phyloP scores from a whole-genome alignment of 2,797 vertebrate genomes.

The Periophthalmus magnuspinnatus region DNA sequence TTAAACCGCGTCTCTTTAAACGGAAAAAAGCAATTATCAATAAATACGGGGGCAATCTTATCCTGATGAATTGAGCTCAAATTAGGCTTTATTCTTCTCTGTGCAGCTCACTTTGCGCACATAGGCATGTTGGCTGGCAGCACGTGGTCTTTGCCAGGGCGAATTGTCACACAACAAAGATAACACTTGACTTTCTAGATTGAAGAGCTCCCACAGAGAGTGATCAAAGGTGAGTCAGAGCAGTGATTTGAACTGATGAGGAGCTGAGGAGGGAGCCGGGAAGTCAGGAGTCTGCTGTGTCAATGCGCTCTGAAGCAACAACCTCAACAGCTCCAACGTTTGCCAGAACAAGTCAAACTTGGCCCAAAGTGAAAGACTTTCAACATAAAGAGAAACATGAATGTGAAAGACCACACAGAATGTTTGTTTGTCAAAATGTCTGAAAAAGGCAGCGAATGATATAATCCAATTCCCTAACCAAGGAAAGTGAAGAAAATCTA shows the following conservation, averaged over 20 bases:
- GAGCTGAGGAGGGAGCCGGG: conserved; percentile 28
- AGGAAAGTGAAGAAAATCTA: not conserved
- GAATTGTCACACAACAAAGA: conserved; percentile 73
- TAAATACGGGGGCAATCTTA: conserved; percentile 81
- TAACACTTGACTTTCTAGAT: conserved; percentile 64
- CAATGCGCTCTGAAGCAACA: conserved; percentile 53
- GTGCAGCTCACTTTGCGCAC: conserved; percentile 25
- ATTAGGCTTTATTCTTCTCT: conserved; percentile 73
- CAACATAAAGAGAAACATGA: not conserved
- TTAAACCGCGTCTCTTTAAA: conserved; percentile 72
- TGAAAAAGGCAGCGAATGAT: not conserved
- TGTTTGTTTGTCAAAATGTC: not conserved
- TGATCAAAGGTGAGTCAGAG: conserved; percentile 67
- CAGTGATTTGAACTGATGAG: conserved; percentile 51
- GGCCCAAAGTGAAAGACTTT: conserved; percentile 2
- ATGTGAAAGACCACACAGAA: not conserved
- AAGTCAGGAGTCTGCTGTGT: conserved; percentile 43
- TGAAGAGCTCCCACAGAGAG: conserved; percentile 59
- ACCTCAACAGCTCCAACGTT: conserved; percentile 44
- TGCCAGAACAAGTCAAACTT: conserved; percentile 46
- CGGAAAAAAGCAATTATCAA: conserved; percentile 84
- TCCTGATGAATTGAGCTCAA: conserved; percentile 75
- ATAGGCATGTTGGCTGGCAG: conserved; percentile 72
- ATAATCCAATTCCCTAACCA: not conserved
- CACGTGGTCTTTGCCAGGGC: conserved; percentile 49